Evolutionary conservation across 2,888 invertebrate species (phyloP), one percentile per base, ranked within the genome.

Genomic region (Ormyrus rosae): DNA sequence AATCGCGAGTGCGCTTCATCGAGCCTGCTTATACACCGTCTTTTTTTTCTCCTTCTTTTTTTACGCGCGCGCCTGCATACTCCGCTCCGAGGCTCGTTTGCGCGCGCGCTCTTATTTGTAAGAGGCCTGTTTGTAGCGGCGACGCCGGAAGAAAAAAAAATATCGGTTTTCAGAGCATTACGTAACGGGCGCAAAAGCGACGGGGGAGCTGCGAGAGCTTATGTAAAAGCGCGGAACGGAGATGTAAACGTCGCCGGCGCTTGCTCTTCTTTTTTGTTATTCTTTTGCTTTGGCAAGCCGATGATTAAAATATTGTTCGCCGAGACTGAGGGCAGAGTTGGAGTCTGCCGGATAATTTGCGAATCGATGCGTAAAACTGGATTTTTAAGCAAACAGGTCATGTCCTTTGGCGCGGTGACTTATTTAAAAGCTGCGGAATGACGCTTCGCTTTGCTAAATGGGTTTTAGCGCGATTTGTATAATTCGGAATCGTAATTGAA

Each of bases 1-100:
- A 74, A 64, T 79, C 79, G 73, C 78, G 67, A 79, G 73, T 74
- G 71, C 19, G 50, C 55, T 13, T 6, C 8, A 67, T 55, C 68
- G 55, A 6, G 2, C n/a, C n/a, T 53, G 45, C 53, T 19, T 19
- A 19, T 34, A 19, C 50, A 9, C 61, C 34, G 64, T 53, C n/a
- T 55, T 10, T 46, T 11, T 19, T 58, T n/a, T 13, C 10, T 45
- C 45, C 8, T 56, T 13, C 68, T 65, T 51, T 34, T 53, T 61
- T 13, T 34, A 55, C 56, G 6, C 6, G 58, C 51, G 58, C 45
- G 53, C n/a, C 46, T 45, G 67, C 13, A 50, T 10, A 34, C 51
- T 51, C 13, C 13, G 34, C 34, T 58, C 45, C 48, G 13, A 34
- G 5, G 51, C 58, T 50, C 48, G 9, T 55, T 45, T 55, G 34